phyloP scores from a whole-genome alignment of 2,888 invertebrate genomes.

The Lamellibrachia satsuma region DNA sequence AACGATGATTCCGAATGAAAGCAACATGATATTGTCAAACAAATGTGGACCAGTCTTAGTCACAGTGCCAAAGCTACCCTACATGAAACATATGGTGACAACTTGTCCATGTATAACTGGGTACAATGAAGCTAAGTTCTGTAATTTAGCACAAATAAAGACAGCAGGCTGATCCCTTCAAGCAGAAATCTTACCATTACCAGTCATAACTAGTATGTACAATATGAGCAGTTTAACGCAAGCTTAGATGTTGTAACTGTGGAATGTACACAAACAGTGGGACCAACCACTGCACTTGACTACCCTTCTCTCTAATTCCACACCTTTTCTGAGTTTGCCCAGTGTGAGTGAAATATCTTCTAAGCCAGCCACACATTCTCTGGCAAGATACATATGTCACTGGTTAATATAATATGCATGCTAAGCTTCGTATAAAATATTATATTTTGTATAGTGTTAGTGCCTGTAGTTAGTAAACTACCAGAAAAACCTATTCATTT shows the following conservation, averaged over 20 bases:
- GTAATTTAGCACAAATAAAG: too few species aligned
- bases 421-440: not conserved
- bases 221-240: not conserved
- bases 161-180: not conserved
- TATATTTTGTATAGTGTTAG: not conserved
- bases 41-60: too few species aligned
- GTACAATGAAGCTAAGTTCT: too few species aligned
- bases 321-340: not conserved
- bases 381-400: not conserved
- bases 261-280: not conserved
- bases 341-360: not conserved
- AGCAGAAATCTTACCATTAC: not conserved
- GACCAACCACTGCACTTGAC: not conserved
- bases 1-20: too few species aligned
- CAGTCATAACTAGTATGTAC: not conserved
- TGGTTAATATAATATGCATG: not conserved
- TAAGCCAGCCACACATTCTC: not conserved
- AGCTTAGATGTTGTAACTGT: constrained; percentile 2
- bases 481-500: not conserved
- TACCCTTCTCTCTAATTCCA: not conserved
- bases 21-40: too few species aligned
- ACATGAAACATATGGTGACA: too few species aligned
- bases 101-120: too few species aligned
- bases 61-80: too few species aligned
- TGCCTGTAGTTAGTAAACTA: not conserved